Conservation (phyloP, 2,113 vertebrate genomes). For the Vidua macroura region DNA sequence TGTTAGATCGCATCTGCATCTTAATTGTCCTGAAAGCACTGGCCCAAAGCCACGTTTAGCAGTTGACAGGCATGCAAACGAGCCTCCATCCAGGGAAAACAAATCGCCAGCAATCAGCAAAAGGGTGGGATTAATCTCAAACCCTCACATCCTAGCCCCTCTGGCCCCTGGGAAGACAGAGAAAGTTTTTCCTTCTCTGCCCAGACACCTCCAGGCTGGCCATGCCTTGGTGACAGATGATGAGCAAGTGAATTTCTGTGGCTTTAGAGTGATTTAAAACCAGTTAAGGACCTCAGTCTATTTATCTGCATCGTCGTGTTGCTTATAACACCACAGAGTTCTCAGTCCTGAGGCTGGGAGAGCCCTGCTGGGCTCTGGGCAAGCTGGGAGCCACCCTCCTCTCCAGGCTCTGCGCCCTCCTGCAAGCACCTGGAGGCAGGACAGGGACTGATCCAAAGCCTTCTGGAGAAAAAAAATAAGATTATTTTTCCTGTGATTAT, state of each 20-base stretch:
- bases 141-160: neutral
- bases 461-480: rapidly evolving
- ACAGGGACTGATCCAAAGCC: neutral
- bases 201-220: neutral
- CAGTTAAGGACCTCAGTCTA: neutral
- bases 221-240: neutral
- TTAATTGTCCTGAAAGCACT: neutral
- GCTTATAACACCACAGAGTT: rapidly evolving
- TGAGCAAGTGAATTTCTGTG: neutral
- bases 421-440: neutral
- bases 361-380: neutral
- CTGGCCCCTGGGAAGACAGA: too few relatives aligned
- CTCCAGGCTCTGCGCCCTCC: neutral
- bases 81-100: neutral
- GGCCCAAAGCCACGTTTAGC: neutral
- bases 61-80: neutral
- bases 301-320: rapidly evolving
- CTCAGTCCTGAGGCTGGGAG: neutral
- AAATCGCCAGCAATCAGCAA: neutral
- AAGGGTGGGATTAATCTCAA: neutral
- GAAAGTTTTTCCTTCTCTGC: neutral
- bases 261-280: neutral
- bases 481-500: neutral
- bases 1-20: neutral
- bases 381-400: neutral